Evolutionary conservation across 2,888 invertebrate genomes (phyloP), one percentile per base, ranked within the genome.

Genomic region (Drosophila ezoana): DNA sequence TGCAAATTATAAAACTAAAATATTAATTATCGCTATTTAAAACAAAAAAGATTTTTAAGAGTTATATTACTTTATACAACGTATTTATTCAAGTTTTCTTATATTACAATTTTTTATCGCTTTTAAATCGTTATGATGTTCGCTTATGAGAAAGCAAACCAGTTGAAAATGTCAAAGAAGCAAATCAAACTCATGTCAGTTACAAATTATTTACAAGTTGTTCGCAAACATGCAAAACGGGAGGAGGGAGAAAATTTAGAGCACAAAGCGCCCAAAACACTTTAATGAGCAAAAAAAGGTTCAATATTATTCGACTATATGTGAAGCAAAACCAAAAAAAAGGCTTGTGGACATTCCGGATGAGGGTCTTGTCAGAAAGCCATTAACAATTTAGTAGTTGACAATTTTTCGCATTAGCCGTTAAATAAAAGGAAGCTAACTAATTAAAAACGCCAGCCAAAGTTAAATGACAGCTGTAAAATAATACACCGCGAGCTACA

Each of bases 391-490:
- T 81, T 65, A 56, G 47, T 65, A 58, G 47, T 20, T 61, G 71
- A 44, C 56, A 66, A 61, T 63, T 74, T 67, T 53, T 48, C 40
- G 52, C 48, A 43, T 65, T 67, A 51, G 32, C 56, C 23, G 11
- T 23, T 37, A 37, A 51, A 76, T 47, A 3, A 16, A 65, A 52
- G 72, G 52, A 71, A 62, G 63, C 41, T 3, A 38, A 58, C 60
- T 69, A 78, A 75, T 83, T 80, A 75, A 72, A 78, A 72, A 56
- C 69, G 78, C 44, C 68, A 69, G 40, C 33, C 44, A 61, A 72
- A 47, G 40, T 63, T 1, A 70, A 60, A 53, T 68, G 77, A 59
- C 73, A 73, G 75, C 72, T 62, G 60, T 72, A 60, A 78, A 57
- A 71, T 61, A 51, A 73, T 60, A 73, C 45, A 32, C 28, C 28